A percentile compares a stretch with the other conserved stretches of the same genome.
Conservation (phyloP, 2,113 vertebrate genomes). For the Antennarius striatus region DNA sequence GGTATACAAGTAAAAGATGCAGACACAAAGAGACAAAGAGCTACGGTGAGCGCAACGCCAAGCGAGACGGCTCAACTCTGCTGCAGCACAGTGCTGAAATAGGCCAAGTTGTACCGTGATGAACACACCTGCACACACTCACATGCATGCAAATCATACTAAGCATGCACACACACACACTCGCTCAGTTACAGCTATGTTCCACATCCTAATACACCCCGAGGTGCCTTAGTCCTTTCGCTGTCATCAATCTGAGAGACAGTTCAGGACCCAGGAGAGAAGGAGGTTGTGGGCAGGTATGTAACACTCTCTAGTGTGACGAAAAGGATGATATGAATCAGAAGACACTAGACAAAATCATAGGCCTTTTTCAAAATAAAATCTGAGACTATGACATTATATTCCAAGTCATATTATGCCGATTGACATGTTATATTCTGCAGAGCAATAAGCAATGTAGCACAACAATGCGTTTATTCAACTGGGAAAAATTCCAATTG, state of each 20-base stretch:
- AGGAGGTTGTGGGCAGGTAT: constrained; percentile 39
- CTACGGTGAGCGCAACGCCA: constrained; percentile 8
- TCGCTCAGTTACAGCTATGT: constrained; percentile 43
- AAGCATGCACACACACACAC: constrained; percentile 30
- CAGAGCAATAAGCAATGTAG: constrained; percentile 33
- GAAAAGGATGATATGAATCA: constrained; percentile 35
- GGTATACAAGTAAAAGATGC: constrained; percentile 34
- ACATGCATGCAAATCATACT: background rate
- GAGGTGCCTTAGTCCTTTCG: constrained; percentile 54
- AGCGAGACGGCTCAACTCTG: constrained; percentile 33
- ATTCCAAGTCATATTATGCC: constrained; percentile 28
- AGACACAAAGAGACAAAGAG: constrained; percentile 75
- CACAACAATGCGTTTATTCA: constrained; percentile 48
- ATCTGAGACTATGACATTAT: constrained; percentile 31
- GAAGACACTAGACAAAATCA: constrained; percentile 30
- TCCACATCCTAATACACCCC: constrained; percentile 64
- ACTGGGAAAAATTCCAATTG: constrained; percentile 46
- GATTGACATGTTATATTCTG: constrained; percentile 44
- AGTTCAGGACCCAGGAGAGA: constrained; percentile 64
- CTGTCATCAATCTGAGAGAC: constrained; percentile 74
- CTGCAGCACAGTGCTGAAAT: constrained; percentile 37
- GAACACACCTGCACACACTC: constrained; percentile 25
- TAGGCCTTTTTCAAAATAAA: constrained; percentile 27
- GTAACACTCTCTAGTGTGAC: constrained; percentile 26
- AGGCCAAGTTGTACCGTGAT: constrained; percentile 16